Base-by-base conservation (phyloP, 2,888 invertebrate species). In the Gastracanthus pulcherrimus region DNA sequence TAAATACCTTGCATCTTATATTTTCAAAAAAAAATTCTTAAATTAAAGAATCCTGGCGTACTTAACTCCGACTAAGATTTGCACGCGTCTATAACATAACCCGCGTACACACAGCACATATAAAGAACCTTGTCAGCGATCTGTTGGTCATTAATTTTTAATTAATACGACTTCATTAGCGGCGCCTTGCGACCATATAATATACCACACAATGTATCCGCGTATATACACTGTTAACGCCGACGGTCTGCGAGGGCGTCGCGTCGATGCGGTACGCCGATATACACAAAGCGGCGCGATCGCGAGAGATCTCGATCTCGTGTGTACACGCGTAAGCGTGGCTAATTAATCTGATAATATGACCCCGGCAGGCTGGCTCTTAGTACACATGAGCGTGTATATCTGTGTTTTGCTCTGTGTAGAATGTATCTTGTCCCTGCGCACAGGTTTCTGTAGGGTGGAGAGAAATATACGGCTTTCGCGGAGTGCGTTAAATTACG, bases 261-360 rank as follows among this genome's bases (percentile, higher is more conserved):
- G 71, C 41, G 48, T 62, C 74, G 74, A 45, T 64, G 48, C 62
- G 11, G 31, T 62, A 58, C 29, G 9, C 60, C 48, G 62, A 48
- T 74, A 74, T n/a, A n/a, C n/a, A n/a, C 60, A 70, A 48, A 16
- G 38, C 16, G 31, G 11, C 1, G 29, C 9, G 36, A 75, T 75
- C 64, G 62, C 74, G 34, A 48, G 51, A 51, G 66, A 31, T 75
- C 34, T 19, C 64, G 66, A 31, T 75, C 34, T 19, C 9, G 29
- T 51, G 69, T 72, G 55, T 72, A 78, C 84, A 80, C 83, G 80
- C 84, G 78, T 84, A 84, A 84, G 82, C 78, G 78, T 36, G 82
- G 84, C 87, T 87, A 88, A 88, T 88, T 88, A 87, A 87, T 87
- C 87, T 81, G 87, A 87, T 87, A 88, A 87, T 84, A 84, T 84